Conservation (phyloP, 1,140 invertebrate species). For the Pentalonia nigronervosa region DNA sequence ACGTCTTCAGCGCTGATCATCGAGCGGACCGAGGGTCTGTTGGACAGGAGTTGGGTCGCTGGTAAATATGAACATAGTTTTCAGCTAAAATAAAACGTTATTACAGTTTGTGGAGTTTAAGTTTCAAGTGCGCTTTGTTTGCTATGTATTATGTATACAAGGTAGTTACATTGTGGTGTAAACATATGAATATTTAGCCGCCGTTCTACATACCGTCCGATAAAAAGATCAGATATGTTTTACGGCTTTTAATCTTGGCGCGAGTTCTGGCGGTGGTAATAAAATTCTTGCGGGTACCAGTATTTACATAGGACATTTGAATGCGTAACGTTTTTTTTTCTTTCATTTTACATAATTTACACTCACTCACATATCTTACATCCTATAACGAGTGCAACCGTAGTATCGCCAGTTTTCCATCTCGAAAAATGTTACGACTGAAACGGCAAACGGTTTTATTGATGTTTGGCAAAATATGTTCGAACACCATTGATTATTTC, state of each 20-base stretch:
- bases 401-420: not conserved
- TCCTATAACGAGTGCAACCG: not conserved
- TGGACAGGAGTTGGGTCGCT: constrained; percentile 86
- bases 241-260: constrained; percentile 37
- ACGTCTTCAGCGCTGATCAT: constrained; percentile 90
- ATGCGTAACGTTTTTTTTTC: not conserved
- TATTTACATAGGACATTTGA: constrained; percentile 31
- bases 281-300: constrained; percentile 1
- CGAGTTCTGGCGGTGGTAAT: not conserved
- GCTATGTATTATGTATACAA: not conserved
- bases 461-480: not conserved
- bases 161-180: not conserved
- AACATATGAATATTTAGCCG: not conserved
- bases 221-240: constrained; percentile 29
- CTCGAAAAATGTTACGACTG: not conserved
- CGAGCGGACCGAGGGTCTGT: constrained; percentile 86
- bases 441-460: not conserved
- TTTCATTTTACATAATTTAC: constrained; percentile 26
- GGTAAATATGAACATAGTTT: constrained; percentile 67
- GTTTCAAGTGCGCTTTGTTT: not conserved
- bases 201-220: not conserved
- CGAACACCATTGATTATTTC: not conserved
- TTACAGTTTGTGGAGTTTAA: not conserved
- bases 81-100: not conserved
- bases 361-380: not conserved